These are phyloP conservation scores for Hermodice carunculata DNA, from an alignment of 2,888 invertebrate genomes.

Conservation along the genomic window DNA sequence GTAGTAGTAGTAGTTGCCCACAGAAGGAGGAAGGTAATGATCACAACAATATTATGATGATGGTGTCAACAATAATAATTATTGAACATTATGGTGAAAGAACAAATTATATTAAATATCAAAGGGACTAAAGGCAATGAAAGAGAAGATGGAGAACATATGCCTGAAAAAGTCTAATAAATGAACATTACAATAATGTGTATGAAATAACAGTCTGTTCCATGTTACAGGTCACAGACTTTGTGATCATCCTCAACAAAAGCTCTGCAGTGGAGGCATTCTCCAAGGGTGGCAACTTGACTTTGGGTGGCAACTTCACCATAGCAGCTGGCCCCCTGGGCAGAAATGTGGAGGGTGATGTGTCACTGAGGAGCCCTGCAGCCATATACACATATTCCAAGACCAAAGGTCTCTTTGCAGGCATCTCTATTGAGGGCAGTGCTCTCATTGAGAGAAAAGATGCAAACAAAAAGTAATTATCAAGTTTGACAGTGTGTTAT, in stretches of 20 bases:
- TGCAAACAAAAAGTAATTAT: slow-evolving; percentile 62
- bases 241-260: slow-evolving; percentile 64
- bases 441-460: slow-evolving; percentile 64
- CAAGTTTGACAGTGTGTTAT: neutral
- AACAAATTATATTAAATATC: too few species aligned
- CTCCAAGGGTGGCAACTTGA: slow-evolving; percentile 66
- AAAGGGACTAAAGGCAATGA: too few species aligned
- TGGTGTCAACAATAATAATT: too few species aligned
- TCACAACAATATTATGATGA: too few species aligned
- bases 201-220: neutral
- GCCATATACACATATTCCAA: slow-evolving; percentile 67
- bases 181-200: too few species aligned
- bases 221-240: slow-evolving; percentile 62
- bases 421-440: slow-evolving; percentile 66
- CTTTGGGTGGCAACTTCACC: slow-evolving; percentile 65
- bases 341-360: slow-evolving; percentile 46
- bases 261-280: slow-evolving; percentile 63
- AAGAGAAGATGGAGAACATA: too few species aligned
- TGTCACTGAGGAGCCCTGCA: slow-evolving; percentile 59
- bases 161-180: too few species aligned
- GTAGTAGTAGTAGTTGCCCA: too few species aligned
- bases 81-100: too few species aligned
- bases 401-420: slow-evolving; percentile 64
- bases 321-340: slow-evolving; percentile 66
- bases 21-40: too few species aligned